phyloP scores from a whole-genome alignment of 2,888 invertebrate species.

The Dichetophora obliterata region DNA sequence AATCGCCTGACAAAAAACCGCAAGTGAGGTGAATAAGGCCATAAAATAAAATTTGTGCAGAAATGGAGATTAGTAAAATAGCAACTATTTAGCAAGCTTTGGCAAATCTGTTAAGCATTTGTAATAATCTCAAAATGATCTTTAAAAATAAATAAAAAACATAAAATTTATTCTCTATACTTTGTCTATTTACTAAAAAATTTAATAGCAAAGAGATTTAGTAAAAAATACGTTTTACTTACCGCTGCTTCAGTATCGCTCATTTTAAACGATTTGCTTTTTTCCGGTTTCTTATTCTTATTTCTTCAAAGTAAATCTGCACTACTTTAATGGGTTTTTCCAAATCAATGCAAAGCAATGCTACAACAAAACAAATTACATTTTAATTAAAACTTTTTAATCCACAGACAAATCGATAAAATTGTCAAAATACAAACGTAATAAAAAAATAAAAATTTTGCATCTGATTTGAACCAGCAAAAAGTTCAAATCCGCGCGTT shows the following conservation, averaged over 20 bases:
- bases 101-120: no score
- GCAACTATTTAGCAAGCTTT: no score
- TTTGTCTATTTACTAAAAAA: no score
- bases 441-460: not conserved
- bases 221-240: constrained; percentile 37
- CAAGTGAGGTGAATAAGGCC: no score
- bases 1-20: no score
- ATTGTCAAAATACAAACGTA: constrained; percentile 17
- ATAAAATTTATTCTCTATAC: no score
- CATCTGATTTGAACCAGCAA: constrained; percentile 1
- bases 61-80: no score
- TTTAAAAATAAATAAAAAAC: no score
- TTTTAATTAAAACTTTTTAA: constrained; percentile 30
- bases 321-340: constrained; percentile 39
- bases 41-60: no score
- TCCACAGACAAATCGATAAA: constrained; percentile 47
- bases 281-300: not conserved
- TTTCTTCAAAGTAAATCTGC: not conserved
- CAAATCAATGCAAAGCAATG: constrained; percentile 16
- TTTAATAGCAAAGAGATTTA: not conserved
- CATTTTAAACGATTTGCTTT: constrained; percentile 38
- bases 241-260: constrained; percentile 53
- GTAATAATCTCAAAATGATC: no score
- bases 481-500: constrained; percentile 7
- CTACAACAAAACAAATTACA: constrained; percentile 13